phyloP scores from a whole-genome alignment of 2,113 vertebrate genomes.

The Bubo bubo region DNA sequence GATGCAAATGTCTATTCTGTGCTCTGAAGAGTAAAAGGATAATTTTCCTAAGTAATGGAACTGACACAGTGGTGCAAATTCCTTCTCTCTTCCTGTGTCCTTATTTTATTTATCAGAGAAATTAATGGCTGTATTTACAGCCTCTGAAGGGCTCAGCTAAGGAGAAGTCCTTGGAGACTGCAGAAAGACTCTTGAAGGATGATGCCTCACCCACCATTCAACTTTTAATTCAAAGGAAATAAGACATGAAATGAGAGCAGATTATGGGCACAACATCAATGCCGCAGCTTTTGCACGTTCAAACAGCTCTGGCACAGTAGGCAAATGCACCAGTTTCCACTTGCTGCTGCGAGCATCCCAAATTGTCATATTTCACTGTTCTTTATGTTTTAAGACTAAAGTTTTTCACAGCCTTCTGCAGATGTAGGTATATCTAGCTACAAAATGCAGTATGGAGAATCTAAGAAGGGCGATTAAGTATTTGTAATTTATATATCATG shows the following conservation, averaged over 20 bases:
- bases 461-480: neutral
- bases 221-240: neutral
- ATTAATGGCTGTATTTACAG: slow-evolving; percentile 23
- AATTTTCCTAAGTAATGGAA: slow-evolving; percentile 7
- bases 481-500: neutral
- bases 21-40: neutral
- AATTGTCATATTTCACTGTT: neutral
- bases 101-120: slow-evolving; percentile 40
- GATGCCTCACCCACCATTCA: neutral
- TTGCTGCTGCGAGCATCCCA: neutral
- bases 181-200: neutral
- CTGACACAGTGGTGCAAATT: neutral
- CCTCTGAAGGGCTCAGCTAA: neutral
- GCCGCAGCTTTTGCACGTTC: neutral
- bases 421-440: neutral
- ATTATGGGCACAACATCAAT: neutral
- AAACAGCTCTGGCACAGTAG: neutral
- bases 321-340: neutral
- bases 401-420: neutral
- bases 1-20: neutral
- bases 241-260: neutral
- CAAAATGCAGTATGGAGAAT: neutral
- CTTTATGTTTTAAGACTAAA: neutral
- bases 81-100: neutral
- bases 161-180: neutral